Evolutionary conservation across 2,113 vertebrate genomes (phyloP).

Genomic region (Pangasianodon hypophthalmus): DNA sequence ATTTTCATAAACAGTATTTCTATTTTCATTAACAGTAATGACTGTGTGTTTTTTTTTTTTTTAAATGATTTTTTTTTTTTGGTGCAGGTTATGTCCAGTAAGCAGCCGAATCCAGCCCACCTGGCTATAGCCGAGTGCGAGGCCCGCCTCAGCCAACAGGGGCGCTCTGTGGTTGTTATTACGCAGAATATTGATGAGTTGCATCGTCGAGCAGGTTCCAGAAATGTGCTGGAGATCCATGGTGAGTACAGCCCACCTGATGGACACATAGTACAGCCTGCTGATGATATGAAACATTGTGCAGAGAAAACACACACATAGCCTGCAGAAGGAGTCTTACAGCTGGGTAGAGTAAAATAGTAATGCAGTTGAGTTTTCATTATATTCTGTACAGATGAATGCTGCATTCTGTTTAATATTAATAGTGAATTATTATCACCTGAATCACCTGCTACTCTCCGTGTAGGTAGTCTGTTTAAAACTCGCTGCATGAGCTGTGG

Average conservation of each 20-base stretch:
- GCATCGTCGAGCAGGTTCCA: slow-evolving; percentile 88
- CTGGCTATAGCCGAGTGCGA: slow-evolving; percentile 88
- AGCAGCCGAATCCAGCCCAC: slow-evolving; percentile 86
- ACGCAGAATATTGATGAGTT: slow-evolving; percentile 97
- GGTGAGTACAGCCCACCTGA: slow-evolving; percentile 69
- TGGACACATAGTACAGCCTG: background rate
- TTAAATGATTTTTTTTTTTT: too few species aligned
- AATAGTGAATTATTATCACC: background rate
- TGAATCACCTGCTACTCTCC: background rate
- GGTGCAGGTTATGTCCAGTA: slow-evolving; percentile 78
- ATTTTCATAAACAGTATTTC: background rate
- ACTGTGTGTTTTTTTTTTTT: too few species aligned
- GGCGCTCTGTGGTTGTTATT: slow-evolving; percentile 82
- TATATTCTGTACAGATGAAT: background rate
- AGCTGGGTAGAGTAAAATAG: background rate
- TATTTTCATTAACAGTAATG: too few species aligned
- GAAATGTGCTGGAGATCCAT: slow-evolving; percentile 88
- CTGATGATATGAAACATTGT: background rate
- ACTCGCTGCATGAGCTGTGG: slow-evolving; percentile 90
- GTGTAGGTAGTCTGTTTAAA: slow-evolving; percentile 91
- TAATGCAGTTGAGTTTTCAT: background rate
- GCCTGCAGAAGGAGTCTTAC: background rate
- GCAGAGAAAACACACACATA: background rate
- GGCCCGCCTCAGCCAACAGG: slow-evolving; percentile 80
- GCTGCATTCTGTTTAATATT: background rate